Conservation (phyloP, 2,113 vertebrate genomes). For the Marmota flaviventris region DNA sequence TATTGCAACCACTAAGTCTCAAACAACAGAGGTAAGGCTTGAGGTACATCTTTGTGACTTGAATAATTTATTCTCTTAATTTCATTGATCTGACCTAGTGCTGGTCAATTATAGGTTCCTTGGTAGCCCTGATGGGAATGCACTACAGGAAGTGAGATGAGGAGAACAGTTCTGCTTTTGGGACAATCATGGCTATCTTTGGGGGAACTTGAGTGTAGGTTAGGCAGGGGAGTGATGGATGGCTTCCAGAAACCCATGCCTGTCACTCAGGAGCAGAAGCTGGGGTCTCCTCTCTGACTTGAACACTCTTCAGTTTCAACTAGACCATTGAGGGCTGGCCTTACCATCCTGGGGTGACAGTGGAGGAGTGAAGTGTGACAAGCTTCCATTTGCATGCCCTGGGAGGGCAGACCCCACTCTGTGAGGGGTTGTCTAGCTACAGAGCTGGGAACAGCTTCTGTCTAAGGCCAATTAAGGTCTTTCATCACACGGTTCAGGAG, state of each 20-base stretch:
- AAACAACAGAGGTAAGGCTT: not conserved
- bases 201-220: not conserved
- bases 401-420: not conserved
- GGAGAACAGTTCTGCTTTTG: not conserved
- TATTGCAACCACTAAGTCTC: not conserved
- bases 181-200: not conserved
- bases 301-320: not conserved
- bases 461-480: not conserved
- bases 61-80: not conserved
- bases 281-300: not conserved
- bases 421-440: not conserved
- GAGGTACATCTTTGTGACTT: not conserved
- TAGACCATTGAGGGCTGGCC: not conserved
- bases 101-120: not conserved
- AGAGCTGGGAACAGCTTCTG: not conserved
- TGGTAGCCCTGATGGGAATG: not conserved
- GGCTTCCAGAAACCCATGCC: not conserved
- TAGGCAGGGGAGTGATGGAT: not conserved
- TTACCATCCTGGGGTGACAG: not conserved
- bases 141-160: not conserved
- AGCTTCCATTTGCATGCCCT: not conserved
- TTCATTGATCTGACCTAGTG: not conserved
- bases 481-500: not conserved
- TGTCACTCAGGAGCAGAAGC: not conserved
- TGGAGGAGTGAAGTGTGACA: not conserved